Base-by-base conservation (phyloP, 30 jellyfish, hydroid and myxozoan genomes). In the Hydractinia symbiolongicarpus region DNA sequence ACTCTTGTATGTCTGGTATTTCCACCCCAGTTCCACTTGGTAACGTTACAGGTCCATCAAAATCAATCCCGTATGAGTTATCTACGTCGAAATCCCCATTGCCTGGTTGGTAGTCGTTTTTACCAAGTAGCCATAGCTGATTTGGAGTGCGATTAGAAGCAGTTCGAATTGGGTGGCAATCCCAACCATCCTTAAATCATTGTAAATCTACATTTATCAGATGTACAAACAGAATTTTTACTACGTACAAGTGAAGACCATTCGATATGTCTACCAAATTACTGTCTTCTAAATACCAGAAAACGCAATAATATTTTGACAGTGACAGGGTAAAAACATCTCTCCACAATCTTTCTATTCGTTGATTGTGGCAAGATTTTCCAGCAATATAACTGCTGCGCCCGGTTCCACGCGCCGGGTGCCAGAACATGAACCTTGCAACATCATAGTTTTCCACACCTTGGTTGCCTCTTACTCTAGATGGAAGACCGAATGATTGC, bases 361-460 rank as follows among this genome's bases (percentile, higher is more conserved):
- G 81, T 58, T 72, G 81, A 40, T 72, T 72, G 10, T 72, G 81
- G 10, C 50, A 50, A n/a, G 61, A 10, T 66, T 72, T 76, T 49
- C 84, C 84, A 9, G 78, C 84, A 76, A 76, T 76, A 49, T 8
- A 76, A 54, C 84, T 76, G 8, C 79, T 58, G n/a, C 84, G 74
- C 8, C 80, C 84, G 8, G 84, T 82, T 6, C 80, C 84, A 40
- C 84, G 74, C 73, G 19, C 50, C 9, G 50, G 49, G 74, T 81
- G 88, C 49, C 50, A 52, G 50, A 76, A 55, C 89, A 82, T 82
- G 57, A 53, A 82, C 67, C 89, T 53, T 57, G 86, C 86, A 54
- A 82, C 85, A 50, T 80, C 83, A 52, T 50, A 11, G 70, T 82
- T 82, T 67, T 82, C 89, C 78, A 71, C 86, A 13, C 89, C 89